Evolutionary conservation across 2,888 invertebrate species (phyloP), one percentile per base, ranked within the genome.

Genomic region (Biston betularia): DNA sequence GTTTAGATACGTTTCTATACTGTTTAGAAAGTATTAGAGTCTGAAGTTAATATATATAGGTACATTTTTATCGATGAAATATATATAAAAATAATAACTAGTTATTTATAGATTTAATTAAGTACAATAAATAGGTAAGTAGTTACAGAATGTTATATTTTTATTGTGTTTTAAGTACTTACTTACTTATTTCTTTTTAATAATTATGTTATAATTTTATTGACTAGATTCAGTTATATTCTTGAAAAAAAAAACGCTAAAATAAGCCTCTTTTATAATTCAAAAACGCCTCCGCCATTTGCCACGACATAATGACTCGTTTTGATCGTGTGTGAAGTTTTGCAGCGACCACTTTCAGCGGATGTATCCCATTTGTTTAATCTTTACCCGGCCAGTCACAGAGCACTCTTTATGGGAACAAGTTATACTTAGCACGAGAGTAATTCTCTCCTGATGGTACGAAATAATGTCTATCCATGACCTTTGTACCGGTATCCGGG

Each of bases 191-290:
- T 10, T 24, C 14, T 45, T 4, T 8, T 38, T 38, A 24, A 48
- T 15, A n/a, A n/a, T 14, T 46, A 48, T 48, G 24, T 24, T 9
- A 34, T 50, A 44, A 42, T 35, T 40, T 40, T 38, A 45, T 9
- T n/a, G 54, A 62, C 55, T 55, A 73, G 57, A 57, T 40, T 68
- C 50, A 54, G 42, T 72, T 71, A 55, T 0, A 60, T 63, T 40
- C 6, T 46, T 75, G 75, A 74, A 74, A 74, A 74, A 74, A 74
- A 63, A 55, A 49, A 77, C 80, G 80, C 81, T 82, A 79, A 78
- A 78, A 87, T 85, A 88, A 88, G 89, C 87, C 83, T 65, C 60
- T 56, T 48, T 53, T 45, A 81, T n/a, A 56, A 14, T 46, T 44
- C 33, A 12, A 11, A 11, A 53, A 5, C 11, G 40, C 42, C 1